These are phyloP conservation scores for Platyrinchus mystaceus DNA, from an alignment of 2,797 vertebrate species.

Conservation along the genomic window DNA sequence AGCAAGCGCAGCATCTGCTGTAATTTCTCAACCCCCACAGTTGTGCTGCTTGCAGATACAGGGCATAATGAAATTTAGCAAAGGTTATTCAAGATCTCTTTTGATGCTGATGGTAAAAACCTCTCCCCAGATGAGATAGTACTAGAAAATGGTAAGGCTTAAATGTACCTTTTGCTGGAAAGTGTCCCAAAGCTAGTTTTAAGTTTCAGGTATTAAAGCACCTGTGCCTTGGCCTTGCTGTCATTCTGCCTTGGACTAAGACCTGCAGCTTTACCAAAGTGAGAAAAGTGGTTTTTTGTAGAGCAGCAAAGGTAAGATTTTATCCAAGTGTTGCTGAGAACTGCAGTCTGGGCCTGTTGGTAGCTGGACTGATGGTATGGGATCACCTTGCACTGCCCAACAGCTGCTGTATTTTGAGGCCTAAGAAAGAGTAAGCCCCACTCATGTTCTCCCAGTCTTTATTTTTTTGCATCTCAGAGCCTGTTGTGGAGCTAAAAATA, in stretches of 20 bases:
- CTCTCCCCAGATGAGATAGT: neutral
- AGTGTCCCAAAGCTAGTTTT: neutral
- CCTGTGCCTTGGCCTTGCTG: neutral
- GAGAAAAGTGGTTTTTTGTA: neutral
- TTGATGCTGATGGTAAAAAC: neutral
- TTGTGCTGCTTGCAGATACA: neutral
- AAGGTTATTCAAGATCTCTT: neutral
- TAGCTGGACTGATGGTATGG: neutral
- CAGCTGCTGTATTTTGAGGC: neutral
- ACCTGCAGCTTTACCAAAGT: neutral
- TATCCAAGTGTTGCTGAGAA: neutral
- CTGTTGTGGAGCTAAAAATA: neutral
- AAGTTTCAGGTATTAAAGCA: neutral
- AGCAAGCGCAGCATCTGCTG: neutral
- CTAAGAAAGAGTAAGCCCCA: neutral
- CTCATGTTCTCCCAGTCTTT: neutral
- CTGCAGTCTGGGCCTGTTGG: neutral
- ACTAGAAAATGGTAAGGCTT: neutral
- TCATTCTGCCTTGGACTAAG: neutral
- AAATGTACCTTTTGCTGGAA: neutral
- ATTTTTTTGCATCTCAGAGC: neutral
- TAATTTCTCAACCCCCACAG: neutral
- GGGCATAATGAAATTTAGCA: neutral
- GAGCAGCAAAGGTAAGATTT: neutral
- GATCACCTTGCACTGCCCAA: neutral